Percentiles rank a stretch among this genome's conserved stretches.
phyloP scores from a whole-genome alignment of 1,140 invertebrate species.

The Cepaea nemoralis region DNA sequence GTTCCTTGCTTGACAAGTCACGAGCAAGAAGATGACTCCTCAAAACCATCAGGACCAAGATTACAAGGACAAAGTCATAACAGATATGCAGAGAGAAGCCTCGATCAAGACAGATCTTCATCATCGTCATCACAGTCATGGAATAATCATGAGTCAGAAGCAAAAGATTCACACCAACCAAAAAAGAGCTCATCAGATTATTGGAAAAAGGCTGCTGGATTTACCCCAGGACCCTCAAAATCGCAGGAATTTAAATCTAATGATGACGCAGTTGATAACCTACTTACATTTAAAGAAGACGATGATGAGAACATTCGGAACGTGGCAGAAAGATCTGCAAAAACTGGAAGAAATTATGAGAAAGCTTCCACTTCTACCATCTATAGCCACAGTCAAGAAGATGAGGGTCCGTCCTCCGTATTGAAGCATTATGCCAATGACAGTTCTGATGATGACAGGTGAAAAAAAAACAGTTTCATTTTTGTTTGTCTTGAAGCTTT shows the following conservation, averaged over 20 bases:
- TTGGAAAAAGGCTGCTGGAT: slow-evolving; percentile 35
- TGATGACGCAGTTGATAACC: slow-evolving; percentile 20
- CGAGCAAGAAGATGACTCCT: neutral
- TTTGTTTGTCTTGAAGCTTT: neutral
- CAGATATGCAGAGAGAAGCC: neutral
- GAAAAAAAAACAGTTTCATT: neutral
- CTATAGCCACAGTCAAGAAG: slow-evolving; percentile 31
- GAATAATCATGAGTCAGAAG: neutral
- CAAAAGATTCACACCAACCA: neutral
- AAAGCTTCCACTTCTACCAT: slow-evolving; percentile 25
- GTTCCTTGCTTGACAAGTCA: slow-evolving; percentile 1
- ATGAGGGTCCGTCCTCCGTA: slow-evolving; percentile 32
- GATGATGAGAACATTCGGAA: neutral
- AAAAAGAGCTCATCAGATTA: slow-evolving; percentile 18
- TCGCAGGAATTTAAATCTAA: neutral
- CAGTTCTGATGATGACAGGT: slow-evolving; percentile 32
- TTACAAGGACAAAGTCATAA: neutral
- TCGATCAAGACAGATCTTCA: neutral
- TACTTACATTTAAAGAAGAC: slow-evolving; percentile 6
- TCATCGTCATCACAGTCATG: slow-evolving; percentile 4
- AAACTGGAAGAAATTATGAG: slow-evolving; percentile 6
- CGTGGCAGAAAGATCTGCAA: neutral
- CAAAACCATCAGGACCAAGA: neutral
- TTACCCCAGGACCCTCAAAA: neutral
- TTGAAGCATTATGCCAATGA: slow-evolving; percentile 3